Base-by-base conservation (phyloP, 2,797 vertebrate genomes). In the Numenius phaeopus region DNA sequence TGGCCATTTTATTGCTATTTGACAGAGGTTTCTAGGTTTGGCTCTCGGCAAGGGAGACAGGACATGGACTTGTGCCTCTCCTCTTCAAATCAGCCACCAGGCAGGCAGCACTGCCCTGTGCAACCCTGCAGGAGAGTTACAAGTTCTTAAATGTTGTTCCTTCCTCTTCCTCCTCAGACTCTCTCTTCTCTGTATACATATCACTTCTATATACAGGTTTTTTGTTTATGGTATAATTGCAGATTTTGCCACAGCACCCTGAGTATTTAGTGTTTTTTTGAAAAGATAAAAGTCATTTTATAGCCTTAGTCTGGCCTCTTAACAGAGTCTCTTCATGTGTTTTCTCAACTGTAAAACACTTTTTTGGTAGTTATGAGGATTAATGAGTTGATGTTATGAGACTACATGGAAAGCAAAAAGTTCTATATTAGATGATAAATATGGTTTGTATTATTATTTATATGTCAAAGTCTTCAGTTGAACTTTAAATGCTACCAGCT, bases 191-290 rank as follows among this genome's bases (percentile, higher is more conserved):
- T 65, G 7, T 52, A 4, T 10, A n/a, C 11, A 15, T 24, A 58
- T 2, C 5, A 5, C 32, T 82, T 88, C 6, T 42, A 9, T 37
- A 14, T 7, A 19, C 1, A 12, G 2, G 7, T 0, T 5, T 62
- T 87, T 83, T 70, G 55, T 57, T 83, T 73, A 34, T 69, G 7
- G 11, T 52, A 46, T 24, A 71, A 49, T 46, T 81, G 20, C 29
- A 83, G 15, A 30, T 62, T 83, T 93, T 90, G 11, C 24, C 40
- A 44, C 32, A 64, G 39, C 12, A 78, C 12, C 12, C 85, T 2
- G 14, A 70, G 10, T 24, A 65, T 89, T 85, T 39, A 37, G 52
- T 24, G 44, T 37, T 73, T n/a, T 77, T 44, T 42, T 40, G 15
- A 47, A 71, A 77, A 86, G 9, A 2, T 32, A 29, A 13, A 70